Percentiles rank a stretch among this genome's conserved stretches.
phyloP scores from a whole-genome alignment of 2,797 vertebrate species.

The Malurus splendens region DNA sequence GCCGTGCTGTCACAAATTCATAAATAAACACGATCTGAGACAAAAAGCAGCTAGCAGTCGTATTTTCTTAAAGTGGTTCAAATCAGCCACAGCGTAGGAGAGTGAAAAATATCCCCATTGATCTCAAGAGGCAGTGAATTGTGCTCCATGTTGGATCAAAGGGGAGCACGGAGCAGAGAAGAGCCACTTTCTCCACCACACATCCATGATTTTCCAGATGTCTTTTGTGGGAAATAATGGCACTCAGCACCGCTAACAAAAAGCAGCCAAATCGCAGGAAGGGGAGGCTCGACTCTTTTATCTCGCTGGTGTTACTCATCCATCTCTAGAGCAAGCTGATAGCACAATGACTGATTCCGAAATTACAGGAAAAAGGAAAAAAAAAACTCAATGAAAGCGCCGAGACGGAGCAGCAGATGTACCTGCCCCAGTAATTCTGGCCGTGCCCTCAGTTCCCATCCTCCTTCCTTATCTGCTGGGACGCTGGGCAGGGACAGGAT shows the following conservation, averaged over 20 bases:
- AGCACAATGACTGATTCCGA: conserved; percentile 40
- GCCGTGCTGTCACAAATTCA: conserved; percentile 23
- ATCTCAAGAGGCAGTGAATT: conserved; percentile 41
- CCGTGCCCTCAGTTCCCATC: fast-evolving
- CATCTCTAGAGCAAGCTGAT: conserved; percentile 37
- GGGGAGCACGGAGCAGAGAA: conserved; percentile 29
- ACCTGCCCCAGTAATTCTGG: background rate
- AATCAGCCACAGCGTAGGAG: background rate
- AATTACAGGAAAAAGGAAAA: background rate
- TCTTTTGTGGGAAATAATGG: conserved; percentile 36
- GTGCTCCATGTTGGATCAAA: conserved; percentile 55
- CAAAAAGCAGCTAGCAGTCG: background rate
- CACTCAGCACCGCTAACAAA: conserved; percentile 46
- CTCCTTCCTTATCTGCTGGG: background rate
- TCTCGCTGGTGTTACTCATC: conserved; percentile 52
- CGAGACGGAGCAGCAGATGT: background rate
- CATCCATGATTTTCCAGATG: conserved; percentile 31
- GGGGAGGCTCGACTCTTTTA: conserved; percentile 48
- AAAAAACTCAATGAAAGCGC: background rate
- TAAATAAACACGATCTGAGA: conserved; percentile 32
- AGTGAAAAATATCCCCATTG: conserved; percentile 35
- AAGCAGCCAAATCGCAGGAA: conserved; percentile 51
- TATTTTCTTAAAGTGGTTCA: conserved; percentile 28
- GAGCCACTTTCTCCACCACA: conserved; percentile 48
- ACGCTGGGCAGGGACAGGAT: background rate